Percentiles rank a stretch among this genome's conserved stretches.
These are phyloP conservation scores for Dendrocincla tyrannina DNA, from an alignment of 2,797 vertebrate species.

Conservation along the genomic window DNA sequence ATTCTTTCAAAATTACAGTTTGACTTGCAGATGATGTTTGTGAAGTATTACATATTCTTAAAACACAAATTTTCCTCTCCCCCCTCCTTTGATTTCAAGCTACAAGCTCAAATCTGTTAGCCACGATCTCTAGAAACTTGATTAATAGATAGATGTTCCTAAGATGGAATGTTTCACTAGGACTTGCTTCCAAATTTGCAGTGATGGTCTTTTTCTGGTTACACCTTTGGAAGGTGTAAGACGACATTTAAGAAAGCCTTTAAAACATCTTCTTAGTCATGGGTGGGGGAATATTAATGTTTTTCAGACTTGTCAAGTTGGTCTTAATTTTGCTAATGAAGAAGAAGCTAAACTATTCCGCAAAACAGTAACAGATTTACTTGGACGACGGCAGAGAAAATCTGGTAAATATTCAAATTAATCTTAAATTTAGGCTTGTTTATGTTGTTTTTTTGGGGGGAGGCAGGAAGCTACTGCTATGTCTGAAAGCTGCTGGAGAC, in stretches of 20 bases:
- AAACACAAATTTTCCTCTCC: neutral
- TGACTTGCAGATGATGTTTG: neutral
- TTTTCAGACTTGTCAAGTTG: constrained; percentile 90
- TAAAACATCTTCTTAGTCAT: constrained; percentile 31
- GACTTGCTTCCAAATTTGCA: neutral
- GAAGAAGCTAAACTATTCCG: constrained; percentile 94
- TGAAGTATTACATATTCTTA: neutral
- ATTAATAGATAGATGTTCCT: neutral
- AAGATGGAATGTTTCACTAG: neutral
- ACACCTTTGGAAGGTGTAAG: neutral
- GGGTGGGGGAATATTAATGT: constrained; percentile 32
- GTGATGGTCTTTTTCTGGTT: neutral
- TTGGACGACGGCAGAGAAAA: constrained; percentile 90
- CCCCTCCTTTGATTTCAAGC: neutral
- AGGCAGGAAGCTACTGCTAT: neutral
- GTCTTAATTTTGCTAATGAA: constrained; percentile 97
- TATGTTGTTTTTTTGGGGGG: neutral
- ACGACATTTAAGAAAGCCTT: neutral
- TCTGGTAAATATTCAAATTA: constrained; percentile 80
- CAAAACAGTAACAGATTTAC: constrained; percentile 86
- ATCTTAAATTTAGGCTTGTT: constrained; percentile 19
- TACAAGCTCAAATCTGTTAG: neutral
- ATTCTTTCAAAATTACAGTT: neutral
- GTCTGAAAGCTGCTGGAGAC: neutral
- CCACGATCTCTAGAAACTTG: neutral